Conservation (phyloP, 2,113 vertebrate genomes). For the Calyptomena viridis region DNA sequence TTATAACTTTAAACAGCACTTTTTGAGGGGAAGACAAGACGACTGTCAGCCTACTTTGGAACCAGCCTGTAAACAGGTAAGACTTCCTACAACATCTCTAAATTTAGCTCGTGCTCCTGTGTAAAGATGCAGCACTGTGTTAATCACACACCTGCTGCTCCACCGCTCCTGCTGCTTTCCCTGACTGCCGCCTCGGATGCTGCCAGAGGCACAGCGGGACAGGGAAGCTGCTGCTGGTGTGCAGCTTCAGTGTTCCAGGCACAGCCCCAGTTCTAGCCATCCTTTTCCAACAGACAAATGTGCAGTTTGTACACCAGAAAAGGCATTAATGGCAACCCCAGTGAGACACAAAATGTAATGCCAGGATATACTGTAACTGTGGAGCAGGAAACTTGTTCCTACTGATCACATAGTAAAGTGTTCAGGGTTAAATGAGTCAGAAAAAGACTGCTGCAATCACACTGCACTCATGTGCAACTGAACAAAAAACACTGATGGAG, state of each 20-base stretch:
- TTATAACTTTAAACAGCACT: neutral
- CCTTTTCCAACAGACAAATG: neutral
- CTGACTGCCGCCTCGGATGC: neutral
- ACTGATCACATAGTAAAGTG: neutral
- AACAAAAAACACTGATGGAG: neutral
- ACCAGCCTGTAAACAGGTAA: neutral
- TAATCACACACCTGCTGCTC: neutral
- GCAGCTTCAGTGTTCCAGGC: neutral
- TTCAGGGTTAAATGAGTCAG: neutral
- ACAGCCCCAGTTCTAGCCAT: neutral
- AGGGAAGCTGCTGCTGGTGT: neutral
- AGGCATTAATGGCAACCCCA: neutral
- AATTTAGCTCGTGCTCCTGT: neutral
- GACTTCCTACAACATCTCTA: neutral
- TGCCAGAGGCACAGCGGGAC: accelerated
- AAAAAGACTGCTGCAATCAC: neutral
- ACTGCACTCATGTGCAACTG: neutral
- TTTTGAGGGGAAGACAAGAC: neutral
- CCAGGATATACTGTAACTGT: neutral
- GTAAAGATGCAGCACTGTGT: neutral
- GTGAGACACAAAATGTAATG: neutral
- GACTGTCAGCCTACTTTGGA: neutral
- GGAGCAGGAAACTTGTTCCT: neutral
- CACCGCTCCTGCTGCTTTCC: neutral
- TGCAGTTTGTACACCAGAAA: neutral